phyloP scores from a whole-genome alignment of 2,888 invertebrate genomes.

The Ommatoiulus sabulosus region DNA sequence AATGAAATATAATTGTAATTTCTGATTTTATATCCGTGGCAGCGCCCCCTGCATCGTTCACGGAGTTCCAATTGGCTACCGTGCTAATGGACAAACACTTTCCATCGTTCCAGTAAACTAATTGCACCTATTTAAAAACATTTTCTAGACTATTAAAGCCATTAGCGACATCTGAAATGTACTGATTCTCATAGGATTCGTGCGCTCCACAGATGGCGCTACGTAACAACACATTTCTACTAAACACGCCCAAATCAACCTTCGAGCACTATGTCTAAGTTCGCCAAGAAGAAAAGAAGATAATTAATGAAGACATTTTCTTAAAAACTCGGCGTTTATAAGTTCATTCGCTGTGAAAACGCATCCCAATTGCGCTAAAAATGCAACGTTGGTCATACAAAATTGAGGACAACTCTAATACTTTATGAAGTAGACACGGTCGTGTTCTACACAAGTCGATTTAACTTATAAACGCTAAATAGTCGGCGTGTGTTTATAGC shows the following conservation, averaged over 20 bases:
- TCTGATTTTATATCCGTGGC: not conserved
- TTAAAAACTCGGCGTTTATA: not conserved
- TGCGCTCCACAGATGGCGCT: not conserved
- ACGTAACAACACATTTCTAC: not conserved
- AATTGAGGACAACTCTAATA: not conserved
- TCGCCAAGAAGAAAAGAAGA: not conserved
- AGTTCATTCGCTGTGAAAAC: not conserved
- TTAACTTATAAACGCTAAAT: conserved; percentile 1
- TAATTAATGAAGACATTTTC: not conserved
- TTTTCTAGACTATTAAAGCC: not conserved
- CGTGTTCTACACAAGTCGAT: not conserved
- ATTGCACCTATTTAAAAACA: not conserved
- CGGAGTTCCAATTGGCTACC: too few relatives aligned
- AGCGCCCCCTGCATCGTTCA: not conserved
- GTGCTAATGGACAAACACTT: not conserved
- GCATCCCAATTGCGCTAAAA: not conserved
- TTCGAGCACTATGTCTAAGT: not conserved
- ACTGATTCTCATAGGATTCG: not conserved
- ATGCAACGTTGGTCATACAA: conserved; percentile 37
- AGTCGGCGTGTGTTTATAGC: not conserved
- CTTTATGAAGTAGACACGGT: not conserved
- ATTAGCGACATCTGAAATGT: not conserved
- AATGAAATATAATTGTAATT: not conserved
- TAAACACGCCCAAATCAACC: not conserved
- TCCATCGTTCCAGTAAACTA: not conserved